phyloP scores from a whole-genome alignment of 2,797 vertebrate species.

The Crocidura indochinensis region DNA sequence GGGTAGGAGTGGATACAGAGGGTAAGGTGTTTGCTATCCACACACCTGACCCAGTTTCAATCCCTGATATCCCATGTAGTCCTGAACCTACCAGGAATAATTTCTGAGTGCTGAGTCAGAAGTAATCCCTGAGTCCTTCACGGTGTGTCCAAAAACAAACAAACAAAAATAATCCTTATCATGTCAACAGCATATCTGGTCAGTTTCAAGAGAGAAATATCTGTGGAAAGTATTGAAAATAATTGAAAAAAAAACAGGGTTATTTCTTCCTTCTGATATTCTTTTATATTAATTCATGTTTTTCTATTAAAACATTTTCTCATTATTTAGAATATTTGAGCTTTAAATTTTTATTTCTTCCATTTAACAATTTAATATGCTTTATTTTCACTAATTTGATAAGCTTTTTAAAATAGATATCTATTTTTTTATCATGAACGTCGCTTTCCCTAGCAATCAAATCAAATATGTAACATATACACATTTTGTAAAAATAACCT shows the following conservation, averaged over 20 bases:
- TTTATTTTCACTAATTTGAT: not conserved
- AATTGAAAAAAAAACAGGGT: slow-evolving; percentile 5
- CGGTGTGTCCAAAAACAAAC: no score
- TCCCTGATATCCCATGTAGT: no score
- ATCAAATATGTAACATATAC: not conserved
- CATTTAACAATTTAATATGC: not conserved
- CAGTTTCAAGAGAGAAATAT: slow-evolving; percentile 49
- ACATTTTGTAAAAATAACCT: no score
- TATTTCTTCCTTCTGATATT: not conserved
- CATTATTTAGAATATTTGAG: slow-evolving; percentile 1
- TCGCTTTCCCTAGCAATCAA: not conserved
- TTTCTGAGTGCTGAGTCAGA: no score
- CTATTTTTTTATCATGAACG: slow-evolving; percentile 4
- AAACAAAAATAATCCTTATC: no score
- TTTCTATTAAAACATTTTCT: slow-evolving; percentile 36
- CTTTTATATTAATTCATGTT: not conserved
- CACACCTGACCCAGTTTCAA: no score
- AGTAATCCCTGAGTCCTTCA: no score
- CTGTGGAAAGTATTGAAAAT: slow-evolving; percentile 16
- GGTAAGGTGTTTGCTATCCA: no score
- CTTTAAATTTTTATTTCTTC: slow-evolving; percentile 16
- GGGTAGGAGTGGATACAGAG: no score
- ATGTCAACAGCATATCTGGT: not conserved
- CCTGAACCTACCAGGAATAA: no score
- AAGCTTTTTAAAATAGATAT: not conserved